Evolutionary conservation across 2,113 vertebrate species (phyloP).

Genomic region (Columba janthina): DNA sequence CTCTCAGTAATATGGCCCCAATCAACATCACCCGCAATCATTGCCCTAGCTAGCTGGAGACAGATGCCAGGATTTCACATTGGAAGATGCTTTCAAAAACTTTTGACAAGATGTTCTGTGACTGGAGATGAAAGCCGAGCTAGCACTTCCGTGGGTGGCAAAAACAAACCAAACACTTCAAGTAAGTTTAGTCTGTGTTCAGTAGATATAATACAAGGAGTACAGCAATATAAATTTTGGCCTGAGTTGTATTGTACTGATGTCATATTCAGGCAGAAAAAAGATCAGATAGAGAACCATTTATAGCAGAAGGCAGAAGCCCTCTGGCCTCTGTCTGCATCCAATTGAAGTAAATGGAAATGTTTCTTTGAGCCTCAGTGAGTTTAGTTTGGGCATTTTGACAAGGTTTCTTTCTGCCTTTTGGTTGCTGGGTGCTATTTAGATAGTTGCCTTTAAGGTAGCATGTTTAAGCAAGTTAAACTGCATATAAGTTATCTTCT

Average conservation of each 20-base stretch:
- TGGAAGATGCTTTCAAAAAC: not conserved
- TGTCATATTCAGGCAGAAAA: not conserved
- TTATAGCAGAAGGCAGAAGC: not conserved
- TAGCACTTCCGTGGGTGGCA: not conserved
- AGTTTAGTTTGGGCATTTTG: not conserved
- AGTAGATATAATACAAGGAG: not conserved
- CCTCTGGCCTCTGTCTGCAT: not conserved
- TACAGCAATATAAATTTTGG: not conserved
- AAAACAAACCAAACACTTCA: not conserved
- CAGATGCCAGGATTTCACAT: not conserved
- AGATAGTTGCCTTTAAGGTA: not conserved
- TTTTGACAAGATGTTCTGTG: not conserved
- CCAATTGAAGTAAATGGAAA: not conserved
- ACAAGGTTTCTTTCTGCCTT: not conserved
- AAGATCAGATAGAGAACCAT: not conserved
- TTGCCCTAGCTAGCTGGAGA: not conserved
- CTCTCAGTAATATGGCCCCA: not conserved
- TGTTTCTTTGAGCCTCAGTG: not conserved
- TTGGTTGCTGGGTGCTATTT: not conserved
- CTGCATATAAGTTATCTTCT: not conserved
- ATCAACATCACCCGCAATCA: not conserved
- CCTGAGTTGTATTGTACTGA: not conserved
- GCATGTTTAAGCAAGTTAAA: not conserved
- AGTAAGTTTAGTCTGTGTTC: not conserved
- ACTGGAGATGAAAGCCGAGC: not conserved